Percentiles rank a stretch among this genome's conserved stretches.
phyloP scores from a whole-genome alignment of 37 sponge, comb jelly and placozoan genomes.

The Chondrosia reniformis region DNA sequence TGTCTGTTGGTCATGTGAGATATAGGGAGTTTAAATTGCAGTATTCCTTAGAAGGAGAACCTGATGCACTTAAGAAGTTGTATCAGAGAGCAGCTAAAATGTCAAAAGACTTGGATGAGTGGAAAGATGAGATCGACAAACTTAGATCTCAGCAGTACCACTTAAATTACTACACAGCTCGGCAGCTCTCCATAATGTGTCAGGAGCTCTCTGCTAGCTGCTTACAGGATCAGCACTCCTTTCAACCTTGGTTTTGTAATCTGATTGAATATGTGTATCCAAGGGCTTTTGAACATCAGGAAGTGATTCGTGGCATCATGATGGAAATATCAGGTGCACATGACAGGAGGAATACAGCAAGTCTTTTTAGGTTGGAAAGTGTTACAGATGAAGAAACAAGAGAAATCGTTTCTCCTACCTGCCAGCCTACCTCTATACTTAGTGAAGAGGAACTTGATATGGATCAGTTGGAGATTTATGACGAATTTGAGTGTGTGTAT shows the following conservation, averaged over 20 bases:
- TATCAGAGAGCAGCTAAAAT: conserved; percentile 19
- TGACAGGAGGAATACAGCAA: no score
- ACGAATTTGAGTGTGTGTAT: no score
- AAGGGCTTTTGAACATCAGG: no score
- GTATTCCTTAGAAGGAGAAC: neutral
- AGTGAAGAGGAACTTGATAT: no score
- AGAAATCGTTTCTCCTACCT: no score
- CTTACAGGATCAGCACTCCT: neutral
- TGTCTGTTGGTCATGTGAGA: neutral
- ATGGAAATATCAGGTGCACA: no score
- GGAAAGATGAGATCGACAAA: conserved; percentile 20
- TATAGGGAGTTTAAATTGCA: neutral
- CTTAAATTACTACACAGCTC: conserved; percentile 65
- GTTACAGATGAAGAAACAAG: no score
- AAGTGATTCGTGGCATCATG: no score
- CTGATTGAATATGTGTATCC: neutral
- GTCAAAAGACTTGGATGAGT: conserved; percentile 37
- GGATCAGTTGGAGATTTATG: no score
- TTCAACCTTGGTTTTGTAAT: neutral
- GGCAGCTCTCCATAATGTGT: conserved; percentile 42
- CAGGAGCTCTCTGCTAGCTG: conserved; percentile 24
- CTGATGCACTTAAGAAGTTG: neutral
- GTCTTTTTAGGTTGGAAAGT: no score
- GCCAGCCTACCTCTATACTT: no score
- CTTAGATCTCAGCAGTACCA: conserved; percentile 32